Evolutionary conservation across 1,140 invertebrate genomes (phyloP).

Genomic region (Macrosteles quadrilineatus): DNA sequence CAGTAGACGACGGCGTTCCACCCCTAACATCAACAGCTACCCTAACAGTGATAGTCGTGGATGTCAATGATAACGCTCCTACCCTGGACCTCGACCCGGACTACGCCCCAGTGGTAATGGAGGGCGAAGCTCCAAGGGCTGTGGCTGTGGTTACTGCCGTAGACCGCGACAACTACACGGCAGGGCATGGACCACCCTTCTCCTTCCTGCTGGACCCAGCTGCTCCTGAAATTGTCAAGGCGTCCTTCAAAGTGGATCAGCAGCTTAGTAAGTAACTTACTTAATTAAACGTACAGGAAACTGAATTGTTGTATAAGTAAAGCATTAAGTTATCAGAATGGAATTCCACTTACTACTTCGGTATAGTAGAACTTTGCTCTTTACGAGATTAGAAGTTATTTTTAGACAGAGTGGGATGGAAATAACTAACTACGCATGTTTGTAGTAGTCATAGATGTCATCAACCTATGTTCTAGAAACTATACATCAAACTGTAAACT

Average conservation of each 20-base stretch:
- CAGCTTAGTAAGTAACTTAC: slow-evolving; percentile 72
- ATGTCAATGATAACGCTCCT: slow-evolving; percentile 94
- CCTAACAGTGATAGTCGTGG: slow-evolving; percentile 89
- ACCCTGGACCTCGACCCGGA: slow-evolving; percentile 75
- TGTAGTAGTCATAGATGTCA: too few relatives aligned
- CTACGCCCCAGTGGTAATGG: slow-evolving; percentile 86
- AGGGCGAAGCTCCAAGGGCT: slow-evolving; percentile 83
- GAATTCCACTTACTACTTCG: too few relatives aligned
- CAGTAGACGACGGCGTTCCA: slow-evolving; percentile 90
- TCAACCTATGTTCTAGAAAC: too few relatives aligned
- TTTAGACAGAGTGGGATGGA: too few relatives aligned
- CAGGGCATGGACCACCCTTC: slow-evolving; percentile 92
- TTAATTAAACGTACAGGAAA: neutral
- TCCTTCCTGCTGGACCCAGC: slow-evolving; percentile 88
- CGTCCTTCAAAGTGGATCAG: slow-evolving; percentile 91
- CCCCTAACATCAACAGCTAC: slow-evolving; percentile 94
- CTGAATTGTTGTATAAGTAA: slow-evolving; percentile 1
- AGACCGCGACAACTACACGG: slow-evolving; percentile 91
- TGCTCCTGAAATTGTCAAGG: slow-evolving; percentile 85
- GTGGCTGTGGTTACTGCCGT: slow-evolving; percentile 90
- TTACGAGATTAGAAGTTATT: too few relatives aligned
- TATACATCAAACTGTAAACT: too few relatives aligned
- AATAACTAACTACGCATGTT: too few relatives aligned
- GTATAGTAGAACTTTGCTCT: too few relatives aligned
- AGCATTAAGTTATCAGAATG: too few relatives aligned